Evolutionary conservation across 1,140 invertebrate genomes (phyloP).

Genomic region (Bradysia coprophila): DNA sequence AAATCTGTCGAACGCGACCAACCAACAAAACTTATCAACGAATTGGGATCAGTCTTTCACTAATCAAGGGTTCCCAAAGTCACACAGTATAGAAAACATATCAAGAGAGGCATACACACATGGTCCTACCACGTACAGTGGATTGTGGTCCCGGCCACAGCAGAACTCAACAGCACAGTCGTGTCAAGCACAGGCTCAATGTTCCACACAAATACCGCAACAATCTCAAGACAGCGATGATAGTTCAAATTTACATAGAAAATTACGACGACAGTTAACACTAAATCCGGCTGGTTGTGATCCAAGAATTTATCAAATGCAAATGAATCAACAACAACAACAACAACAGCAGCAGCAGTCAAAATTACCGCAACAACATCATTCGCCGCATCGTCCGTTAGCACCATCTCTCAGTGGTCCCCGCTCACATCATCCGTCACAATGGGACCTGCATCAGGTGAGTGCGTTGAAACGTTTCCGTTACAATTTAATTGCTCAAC

Average conservation of each 20-base stretch:
- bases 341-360: conserved; percentile 11
- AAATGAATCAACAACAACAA: conserved; percentile 19
- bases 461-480: not conserved
- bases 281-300: conserved; percentile 54
- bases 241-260: conserved; percentile 50
- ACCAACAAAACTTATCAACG: no score
- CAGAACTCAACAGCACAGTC: conserved; percentile 1
- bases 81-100: conserved; percentile 5
- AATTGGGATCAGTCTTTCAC: conserved; percentile 2
- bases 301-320: conserved; percentile 37
- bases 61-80: conserved; percentile 4
- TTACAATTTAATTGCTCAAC: not conserved
- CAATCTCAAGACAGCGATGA: conserved; percentile 8
- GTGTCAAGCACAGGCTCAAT: no score
- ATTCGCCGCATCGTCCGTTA: conserved; percentile 6
- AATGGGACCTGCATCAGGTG: conserved; percentile 24
- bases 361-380: conserved; percentile 10
- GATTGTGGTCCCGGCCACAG: not conserved
- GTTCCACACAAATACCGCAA: not conserved
- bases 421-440: conserved; percentile 1
- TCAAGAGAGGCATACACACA: conserved; percentile 4
- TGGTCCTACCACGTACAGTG: not conserved
- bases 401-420: conserved; percentile 3
- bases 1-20: no score
- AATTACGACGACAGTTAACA: conserved; percentile 61